Percentiles rank a stretch among this genome's conserved stretches.
phyloP scores from a whole-genome alignment of 2,797 vertebrate genomes.

The Protonibea diacanthus region DNA sequence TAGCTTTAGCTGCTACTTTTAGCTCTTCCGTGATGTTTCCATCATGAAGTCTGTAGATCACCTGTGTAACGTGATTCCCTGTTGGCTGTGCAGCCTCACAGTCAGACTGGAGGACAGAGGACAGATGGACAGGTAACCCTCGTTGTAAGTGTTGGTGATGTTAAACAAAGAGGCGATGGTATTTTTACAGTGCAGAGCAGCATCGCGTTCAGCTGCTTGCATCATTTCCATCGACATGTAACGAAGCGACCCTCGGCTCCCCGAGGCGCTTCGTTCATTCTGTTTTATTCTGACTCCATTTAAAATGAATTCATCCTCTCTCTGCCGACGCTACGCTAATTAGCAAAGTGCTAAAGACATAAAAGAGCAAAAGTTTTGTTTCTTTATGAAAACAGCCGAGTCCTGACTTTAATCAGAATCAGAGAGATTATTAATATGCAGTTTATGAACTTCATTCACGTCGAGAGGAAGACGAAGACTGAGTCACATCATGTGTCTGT shows the following conservation, averaged over 20 bases:
- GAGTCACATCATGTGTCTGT: no score
- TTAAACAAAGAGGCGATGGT: background rate
- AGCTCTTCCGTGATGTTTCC: no score
- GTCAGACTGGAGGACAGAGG: no score
- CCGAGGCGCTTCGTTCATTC: slow-evolving; percentile 44
- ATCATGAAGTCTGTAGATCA: no score
- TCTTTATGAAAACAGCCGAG: slow-evolving; percentile 31
- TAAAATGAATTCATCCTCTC: slow-evolving; percentile 57
- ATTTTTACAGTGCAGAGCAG: slow-evolving; percentile 19
- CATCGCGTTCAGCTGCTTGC: slow-evolving; percentile 46
- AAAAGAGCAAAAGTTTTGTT: slow-evolving; percentile 56
- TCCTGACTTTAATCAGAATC: no score
- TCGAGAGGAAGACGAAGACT: no score
- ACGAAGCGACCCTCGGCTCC: slow-evolving; percentile 43
- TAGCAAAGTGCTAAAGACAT: slow-evolving; percentile 73
- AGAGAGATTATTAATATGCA: no score
- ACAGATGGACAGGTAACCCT: no score
- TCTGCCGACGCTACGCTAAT: slow-evolving; percentile 50
- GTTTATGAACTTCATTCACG: no score
- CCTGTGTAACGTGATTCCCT: no score
- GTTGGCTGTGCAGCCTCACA: no score
- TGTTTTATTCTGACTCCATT: slow-evolving; percentile 51
- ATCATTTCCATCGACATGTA: slow-evolving; percentile 63
- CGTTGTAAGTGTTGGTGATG: background rate
- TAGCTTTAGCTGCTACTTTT: no score